Evolutionary conservation across 2,113 vertebrate genomes (phyloP), one percentile per base, ranked within the genome.

Genomic region (Galeopterus variegatus): DNA sequence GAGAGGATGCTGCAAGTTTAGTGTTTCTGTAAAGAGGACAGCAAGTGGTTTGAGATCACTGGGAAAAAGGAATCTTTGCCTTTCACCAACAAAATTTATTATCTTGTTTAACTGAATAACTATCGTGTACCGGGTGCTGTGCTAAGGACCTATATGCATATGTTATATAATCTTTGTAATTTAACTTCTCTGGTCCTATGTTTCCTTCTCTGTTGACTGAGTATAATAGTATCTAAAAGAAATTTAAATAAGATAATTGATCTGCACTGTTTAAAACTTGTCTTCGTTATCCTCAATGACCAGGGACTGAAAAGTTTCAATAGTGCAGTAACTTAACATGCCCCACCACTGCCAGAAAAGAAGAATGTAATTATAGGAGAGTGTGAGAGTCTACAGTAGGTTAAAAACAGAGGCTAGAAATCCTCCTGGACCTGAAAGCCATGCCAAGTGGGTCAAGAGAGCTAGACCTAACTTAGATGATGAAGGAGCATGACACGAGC

Each of bases 31-130:
- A 24, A 41, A 67, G 90, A 79, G 23, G 23, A 58, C 11, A 19
- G 11, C 33, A 41, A 36, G 0, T 82, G 31, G 60, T 81, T 92
- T 96, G 88, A 80, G 64, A 64, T 81, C 65, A 52, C n/a, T 70
- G 70, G 33, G 45, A 82, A 56, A 79, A 31, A 90, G 50, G 23
- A 86, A 56, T 88, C 69, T 94, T 65, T 92, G 64, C 76, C 86
- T 65, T 36, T 36, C 45, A 79, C 8, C n/a, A 11, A n/a, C 45
- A n/a, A 65, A 75, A 93, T 50, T 9, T 31, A 23, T 80, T 65
- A 33, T 76, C 11, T 18, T 31, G 50, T 24, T 72, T 62, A 64
- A 62, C 17, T 82, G 36, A 52, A 8, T 65, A 33, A 23, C 64
- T 80, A 6, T 21, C 64, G 6, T 8, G 3, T 26, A 56, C 10